Percentiles rank a stretch among this genome's conserved stretches.
Conservation (phyloP, 2,113 vertebrate genomes). For the Tamias sibiricus region DNA sequence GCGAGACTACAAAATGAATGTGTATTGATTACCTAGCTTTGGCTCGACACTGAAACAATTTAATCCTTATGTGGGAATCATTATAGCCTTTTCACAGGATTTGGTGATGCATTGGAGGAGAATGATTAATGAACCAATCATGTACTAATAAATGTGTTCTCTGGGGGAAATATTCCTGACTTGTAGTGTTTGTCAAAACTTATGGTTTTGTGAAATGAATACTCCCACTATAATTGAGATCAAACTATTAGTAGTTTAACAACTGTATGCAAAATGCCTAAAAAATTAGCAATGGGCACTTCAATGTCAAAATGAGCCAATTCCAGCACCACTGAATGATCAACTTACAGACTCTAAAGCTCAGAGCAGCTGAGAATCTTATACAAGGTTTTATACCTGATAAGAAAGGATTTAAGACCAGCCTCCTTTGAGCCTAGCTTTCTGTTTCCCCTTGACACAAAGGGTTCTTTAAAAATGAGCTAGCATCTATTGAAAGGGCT, state of each 20-base stretch:
- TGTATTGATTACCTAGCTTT: not conserved
- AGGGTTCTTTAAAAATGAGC: not conserved
- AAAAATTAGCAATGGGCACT: not conserved
- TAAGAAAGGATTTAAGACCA: not conserved
- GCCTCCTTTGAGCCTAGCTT: not conserved
- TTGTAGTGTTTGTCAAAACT: not conserved
- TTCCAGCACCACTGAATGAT: not conserved
- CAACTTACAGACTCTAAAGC: not conserved
- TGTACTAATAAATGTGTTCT: not conserved
- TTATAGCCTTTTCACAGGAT: not conserved
- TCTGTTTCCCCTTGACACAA: not conserved
- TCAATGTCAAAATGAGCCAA: not conserved
- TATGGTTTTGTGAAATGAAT: not conserved
- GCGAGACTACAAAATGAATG: not conserved
- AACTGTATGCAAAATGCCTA: not conserved
- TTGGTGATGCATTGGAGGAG: not conserved
- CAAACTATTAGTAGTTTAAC: not conserved
- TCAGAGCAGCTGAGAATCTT: not conserved
- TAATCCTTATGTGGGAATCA: not conserved
- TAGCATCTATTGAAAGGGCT: not conserved
- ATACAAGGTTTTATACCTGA: not conserved
- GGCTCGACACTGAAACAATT: not conserved
- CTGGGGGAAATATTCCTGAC: not conserved
- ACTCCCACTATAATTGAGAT: not conserved
- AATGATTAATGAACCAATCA: not conserved